Base-by-base conservation (phyloP, 1,140 invertebrate genomes). In the Probaryconus sp. region DNA sequence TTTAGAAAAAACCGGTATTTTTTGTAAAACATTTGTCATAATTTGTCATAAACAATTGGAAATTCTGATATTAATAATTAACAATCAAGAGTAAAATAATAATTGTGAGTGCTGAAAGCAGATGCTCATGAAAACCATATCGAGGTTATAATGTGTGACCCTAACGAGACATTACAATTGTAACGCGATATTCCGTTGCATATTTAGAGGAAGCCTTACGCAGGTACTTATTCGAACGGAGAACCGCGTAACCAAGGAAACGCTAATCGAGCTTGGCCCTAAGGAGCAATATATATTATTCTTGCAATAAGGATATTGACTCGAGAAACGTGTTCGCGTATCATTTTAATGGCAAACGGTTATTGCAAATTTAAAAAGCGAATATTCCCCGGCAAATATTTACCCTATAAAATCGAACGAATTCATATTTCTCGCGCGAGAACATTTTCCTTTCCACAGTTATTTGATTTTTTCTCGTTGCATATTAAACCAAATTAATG, bases 281-380 rank as follows among this genome's bases (percentile, higher is more conserved):
- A 37, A 65, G 37, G 55, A 65, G 61, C 47, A 51, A 53, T 72
- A 45, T 17, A 37, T 31, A 60, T 72, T 73, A 61, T 73, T 73
- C 55, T 73, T 67, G 24, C 53, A 73, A 61, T 61, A 72, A 58
- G 40, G 51, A 58, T 40, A 58, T 65, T 42, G 70, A 63, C 63
- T 69, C 51, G 67, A 77, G 76, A 77, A 82, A 77, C 42, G 55
- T 69, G 70, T 40, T 45, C 53, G 58, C 64, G 13, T 56, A 63
- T 21, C 10, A 28, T 5, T 35, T 9, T 3, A 2, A 33, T 60
- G 55, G 61, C n/a, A 47, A 37, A 60, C 16, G 31, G 10, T 61
- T 61, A 61, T 60, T 33, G 48, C n/a, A 60, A 37, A 30, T 69
- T 45, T 37, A 37, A 43, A n/a, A 43, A 21, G 17, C 16, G 24